Base-by-base conservation (phyloP, 2,797 vertebrate genomes). In the Hoplostethus mediterraneus region DNA sequence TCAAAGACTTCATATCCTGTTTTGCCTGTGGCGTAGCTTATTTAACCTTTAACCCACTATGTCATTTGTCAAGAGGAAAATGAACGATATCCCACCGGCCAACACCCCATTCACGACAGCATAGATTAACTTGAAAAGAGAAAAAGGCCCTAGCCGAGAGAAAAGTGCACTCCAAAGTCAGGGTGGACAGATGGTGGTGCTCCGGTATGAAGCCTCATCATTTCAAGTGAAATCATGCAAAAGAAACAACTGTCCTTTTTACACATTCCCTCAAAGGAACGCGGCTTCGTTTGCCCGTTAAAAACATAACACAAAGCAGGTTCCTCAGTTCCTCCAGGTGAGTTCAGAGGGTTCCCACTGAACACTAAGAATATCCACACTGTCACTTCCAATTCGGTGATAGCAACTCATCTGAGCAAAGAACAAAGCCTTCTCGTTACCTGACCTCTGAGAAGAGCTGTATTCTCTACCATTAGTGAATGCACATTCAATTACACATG, bases 161-260 rank as follows among this genome's bases (percentile, higher is more conserved):
- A n/a, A 89, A 89, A 84, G 14, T 79, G 64, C 49, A 53, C 72
- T 84, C 73, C 73, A 86, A 88, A 92, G 93, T 92, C 83, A 89
- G 87, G 83, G 85, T 90, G 90, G 92, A 92, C 93, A 94, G 91
- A 94, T 92, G 92, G 91, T 53, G 75, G 72, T 67, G 84, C 71
- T 79, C 71, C 47, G 25, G 73, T 75, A 83, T 73, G 75, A 84
- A n/a, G 83, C 80, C 67, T 87, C 55, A 84, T 89, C 75, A 45
- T 89, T 90, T 90, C 71, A 71, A 79, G 89, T 87, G 88, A 88
- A 92, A 90, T 87, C 90, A 91, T 82, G 86, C 88, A 84, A 89
- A 92, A 75, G 59, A 90, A 90, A 89, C 83, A 81, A 90, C 80
- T 79, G 79, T 79, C 79, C 75, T 44, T 59, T 3, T 59, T 30